Conservation (phyloP, 2,888 invertebrate genomes). For the Parnassius apollo region DNA sequence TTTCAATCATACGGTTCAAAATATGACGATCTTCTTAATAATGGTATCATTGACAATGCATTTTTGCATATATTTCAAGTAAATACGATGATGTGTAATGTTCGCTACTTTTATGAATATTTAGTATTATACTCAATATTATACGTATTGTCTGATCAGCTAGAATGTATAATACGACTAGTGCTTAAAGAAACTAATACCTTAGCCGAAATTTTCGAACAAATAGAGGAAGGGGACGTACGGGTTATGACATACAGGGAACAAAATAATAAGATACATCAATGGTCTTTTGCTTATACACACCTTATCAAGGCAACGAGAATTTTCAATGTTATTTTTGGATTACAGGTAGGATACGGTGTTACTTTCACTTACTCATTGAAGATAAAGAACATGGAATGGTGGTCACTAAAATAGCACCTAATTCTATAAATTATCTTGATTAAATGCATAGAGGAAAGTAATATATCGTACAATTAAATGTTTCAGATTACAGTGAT, state of each 20-base stretch:
- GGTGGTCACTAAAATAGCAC: too few species aligned
- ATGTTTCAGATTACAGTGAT: too few species aligned
- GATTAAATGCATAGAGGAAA: too few species aligned
- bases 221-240: not conserved
- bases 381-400: too few species aligned
- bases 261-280: conserved; percentile 1
- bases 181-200: not conserved
- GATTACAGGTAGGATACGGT: conserved; percentile 13
- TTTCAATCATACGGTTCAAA: not conserved
- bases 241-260: not conserved
- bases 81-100: not conserved
- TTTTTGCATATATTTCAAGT: conserved; percentile 1
- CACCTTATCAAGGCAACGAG: conserved; percentile 8
- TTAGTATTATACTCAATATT: conserved; percentile 3
- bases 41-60: not conserved
- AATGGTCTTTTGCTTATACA: conserved; percentile 18
- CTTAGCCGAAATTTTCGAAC: not conserved
- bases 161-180: conserved; percentile 9
- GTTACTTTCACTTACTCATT: too few species aligned
- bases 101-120: conserved; percentile 15
- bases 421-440: too few species aligned
- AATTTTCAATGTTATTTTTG: conserved; percentile 18
- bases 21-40: not conserved
- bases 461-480: too few species aligned
- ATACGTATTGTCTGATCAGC: conserved; percentile 11